Conservation (phyloP, 2,888 invertebrate species). For the Xanthorhoe designata region DNA sequence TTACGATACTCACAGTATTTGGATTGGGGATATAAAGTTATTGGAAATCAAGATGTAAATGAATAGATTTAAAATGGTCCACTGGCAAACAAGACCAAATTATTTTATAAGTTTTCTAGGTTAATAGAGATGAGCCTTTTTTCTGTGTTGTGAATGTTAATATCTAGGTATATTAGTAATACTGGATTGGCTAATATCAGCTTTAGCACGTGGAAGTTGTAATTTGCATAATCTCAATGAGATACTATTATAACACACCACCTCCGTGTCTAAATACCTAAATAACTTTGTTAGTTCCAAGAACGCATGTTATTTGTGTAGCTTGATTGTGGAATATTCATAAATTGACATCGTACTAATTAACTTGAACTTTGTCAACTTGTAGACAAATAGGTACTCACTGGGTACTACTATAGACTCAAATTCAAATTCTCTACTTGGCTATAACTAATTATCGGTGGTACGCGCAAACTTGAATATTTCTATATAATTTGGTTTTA, state of each 20-base stretch:
- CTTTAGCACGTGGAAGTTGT: neutral
- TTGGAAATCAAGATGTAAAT: neutral
- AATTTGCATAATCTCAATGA: neutral
- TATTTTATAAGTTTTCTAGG: neutral
- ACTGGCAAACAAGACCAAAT: neutral
- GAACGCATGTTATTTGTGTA: slow-evolving; percentile 46
- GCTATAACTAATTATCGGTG: no score
- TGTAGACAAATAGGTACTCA: slow-evolving; percentile 2
- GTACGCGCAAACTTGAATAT: no score
- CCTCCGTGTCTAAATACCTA: slow-evolving; percentile 40
- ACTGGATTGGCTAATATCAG: neutral
- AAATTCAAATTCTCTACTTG: no score
- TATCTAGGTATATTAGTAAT: no score
- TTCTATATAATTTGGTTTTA: no score
- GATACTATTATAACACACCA: slow-evolving; percentile 22
- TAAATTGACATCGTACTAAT: slow-evolving; percentile 26
- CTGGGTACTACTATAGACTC: no score
- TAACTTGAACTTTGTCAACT: slow-evolving; percentile 13
- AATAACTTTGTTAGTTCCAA: slow-evolving; percentile 57
- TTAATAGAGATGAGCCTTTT: no score
- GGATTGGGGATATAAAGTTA: neutral
- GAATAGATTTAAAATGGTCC: neutral
- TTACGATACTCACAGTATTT: slow-evolving; percentile 7
- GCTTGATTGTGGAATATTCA: slow-evolving; percentile 40
- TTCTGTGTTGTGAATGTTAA: no score